These are phyloP conservation scores for Drosophila sp. DNA, from an alignment of 1,140 invertebrate genomes.

Conservation along the genomic window DNA sequence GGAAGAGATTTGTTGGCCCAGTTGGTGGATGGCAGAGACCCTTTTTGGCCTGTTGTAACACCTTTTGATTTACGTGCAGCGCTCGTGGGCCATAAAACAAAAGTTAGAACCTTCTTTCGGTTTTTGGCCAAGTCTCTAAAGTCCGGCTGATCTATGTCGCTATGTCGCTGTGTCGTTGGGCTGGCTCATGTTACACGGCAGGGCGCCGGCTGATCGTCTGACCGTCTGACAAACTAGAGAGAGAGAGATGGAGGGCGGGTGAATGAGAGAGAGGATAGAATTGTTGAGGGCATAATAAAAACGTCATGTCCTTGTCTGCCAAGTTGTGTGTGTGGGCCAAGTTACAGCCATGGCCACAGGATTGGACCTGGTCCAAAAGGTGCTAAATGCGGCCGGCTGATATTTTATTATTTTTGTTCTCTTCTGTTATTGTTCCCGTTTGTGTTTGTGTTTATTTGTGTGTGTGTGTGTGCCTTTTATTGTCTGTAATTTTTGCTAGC, in stretches of 20 bases:
- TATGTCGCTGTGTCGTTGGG: no score
- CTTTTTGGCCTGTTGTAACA: conserved; percentile 60
- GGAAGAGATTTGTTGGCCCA: conserved; percentile 6
- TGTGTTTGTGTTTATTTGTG: conserved; percentile 2
- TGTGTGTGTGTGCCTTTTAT: conserved; percentile 55
- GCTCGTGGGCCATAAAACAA: conserved; percentile 70
- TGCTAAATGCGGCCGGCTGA: conserved; percentile 75
- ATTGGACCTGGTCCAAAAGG: conserved; percentile 50
- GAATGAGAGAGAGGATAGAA: background rate
- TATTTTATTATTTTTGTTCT: conserved; percentile 16
- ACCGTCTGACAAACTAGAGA: background rate
- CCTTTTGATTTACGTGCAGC: conserved; percentile 75
- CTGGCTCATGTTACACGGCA: conserved; percentile 62
- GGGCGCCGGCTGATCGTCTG: conserved; percentile 59
- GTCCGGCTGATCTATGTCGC: conserved; percentile 55
- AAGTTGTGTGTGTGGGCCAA: conserved; percentile 56
- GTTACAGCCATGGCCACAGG: background rate
- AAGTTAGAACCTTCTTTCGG: conserved; percentile 56
- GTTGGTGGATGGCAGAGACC: conserved; percentile 9
- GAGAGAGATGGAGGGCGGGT: background rate
- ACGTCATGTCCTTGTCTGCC: conserved; percentile 75
- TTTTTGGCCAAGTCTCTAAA: conserved; percentile 16
- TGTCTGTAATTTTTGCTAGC: conserved; percentile 75
- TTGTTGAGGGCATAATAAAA: conserved; percentile 71
- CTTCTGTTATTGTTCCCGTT: conserved; percentile 18